Evolutionary conservation across 2,113 vertebrate genomes (phyloP), one percentile per base, ranked within the genome.

Genomic region (Bufo bufo): DNA sequence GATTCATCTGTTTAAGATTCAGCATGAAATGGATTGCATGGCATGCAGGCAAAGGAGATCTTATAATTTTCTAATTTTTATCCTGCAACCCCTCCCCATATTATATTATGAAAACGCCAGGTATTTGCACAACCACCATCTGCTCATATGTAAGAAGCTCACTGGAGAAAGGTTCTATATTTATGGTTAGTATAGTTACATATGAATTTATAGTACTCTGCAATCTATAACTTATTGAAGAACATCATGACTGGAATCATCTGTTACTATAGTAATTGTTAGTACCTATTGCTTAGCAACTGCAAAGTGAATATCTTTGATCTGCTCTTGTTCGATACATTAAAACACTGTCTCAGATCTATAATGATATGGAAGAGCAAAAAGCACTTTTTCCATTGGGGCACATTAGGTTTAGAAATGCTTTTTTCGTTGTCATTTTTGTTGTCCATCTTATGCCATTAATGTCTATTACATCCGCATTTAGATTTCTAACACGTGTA

Each of bases 191-290:
- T 13, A 8, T 50, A 1, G 10, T 9, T 3, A 75, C 47, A 9
- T 49, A 49, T 10, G 72, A 49, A 74, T 45, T 45, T 74, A 74
- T 45, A 74, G 45, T 74, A 74, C 43, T 9, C 72, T 75, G 20
- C 0, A 50, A 75, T 75, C 17, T 9, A 49, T 75, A 75, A 75
- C 4, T 49, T 45, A 50, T 75, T 75, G 47, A 75, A 75, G 43
- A 20, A 19, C 47, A 49, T 47, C 72, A 20, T 20, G 43, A 11
- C 16, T 47, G 17, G 17, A 50, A 49, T 19, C 2, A 75, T 50
- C 72, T 50, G 72, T 75, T 75, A 17, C 72, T 75, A 75, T 75
- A 50, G 72, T 75, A 50, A 49, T 50, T 75, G 47, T 75, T 75
- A 49, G 14, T 75, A 75, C 7, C 14, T 43, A 50, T 75, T 50